Conservation (phyloP, 2,797 vertebrate species). For the Meriones psammophilus region DNA sequence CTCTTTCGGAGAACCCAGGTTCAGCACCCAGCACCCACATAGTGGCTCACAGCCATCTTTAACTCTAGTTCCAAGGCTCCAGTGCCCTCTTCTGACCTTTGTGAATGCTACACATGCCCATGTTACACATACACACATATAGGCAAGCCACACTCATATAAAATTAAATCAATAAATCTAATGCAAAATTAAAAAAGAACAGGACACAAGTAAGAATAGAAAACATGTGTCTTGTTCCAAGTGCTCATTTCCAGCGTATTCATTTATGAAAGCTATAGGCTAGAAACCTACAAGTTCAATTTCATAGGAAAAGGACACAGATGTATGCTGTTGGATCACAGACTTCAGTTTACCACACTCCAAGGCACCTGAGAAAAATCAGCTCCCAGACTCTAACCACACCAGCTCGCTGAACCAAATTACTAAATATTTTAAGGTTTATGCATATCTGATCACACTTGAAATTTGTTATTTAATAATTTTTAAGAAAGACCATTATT, state of each 20-base stretch:
- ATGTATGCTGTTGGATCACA: neutral
- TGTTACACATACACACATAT: neutral
- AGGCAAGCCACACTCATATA: neutral
- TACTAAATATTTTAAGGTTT: neutral
- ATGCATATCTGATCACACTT: neutral
- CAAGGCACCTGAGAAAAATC: neutral
- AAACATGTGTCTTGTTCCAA: neutral
- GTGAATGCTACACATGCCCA: neutral
- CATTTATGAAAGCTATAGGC: rapidly evolving
- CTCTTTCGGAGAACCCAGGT: neutral
- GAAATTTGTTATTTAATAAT: neutral
- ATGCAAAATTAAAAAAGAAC: neutral
- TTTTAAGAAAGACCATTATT: neutral
- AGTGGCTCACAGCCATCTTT: neutral
- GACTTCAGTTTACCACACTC: neutral
- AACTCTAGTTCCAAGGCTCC: neutral
- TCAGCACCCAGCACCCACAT: neutral
- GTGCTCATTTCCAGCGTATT: neutral
- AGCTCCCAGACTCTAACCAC: neutral
- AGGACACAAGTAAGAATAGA: neutral
- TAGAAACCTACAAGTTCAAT: neutral
- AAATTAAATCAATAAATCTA: neutral
- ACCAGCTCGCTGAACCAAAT: neutral
- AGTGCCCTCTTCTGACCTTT: neutral
- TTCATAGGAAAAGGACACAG: neutral